phyloP scores from a whole-genome alignment of 2,888 invertebrate species.

The Apamea monoglypha region DNA sequence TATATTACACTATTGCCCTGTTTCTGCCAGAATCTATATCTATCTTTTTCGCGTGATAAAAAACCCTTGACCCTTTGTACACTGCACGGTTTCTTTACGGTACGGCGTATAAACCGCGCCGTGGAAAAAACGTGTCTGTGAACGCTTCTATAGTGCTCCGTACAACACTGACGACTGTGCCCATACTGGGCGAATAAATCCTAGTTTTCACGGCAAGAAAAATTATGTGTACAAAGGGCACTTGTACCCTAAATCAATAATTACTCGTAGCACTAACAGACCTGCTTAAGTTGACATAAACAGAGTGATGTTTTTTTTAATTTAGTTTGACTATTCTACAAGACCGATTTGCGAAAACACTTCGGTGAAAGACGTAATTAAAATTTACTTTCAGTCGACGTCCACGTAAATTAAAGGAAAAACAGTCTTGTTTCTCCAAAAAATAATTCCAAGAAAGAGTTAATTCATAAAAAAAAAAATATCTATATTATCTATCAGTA shows the following conservation, averaged over 20 bases:
- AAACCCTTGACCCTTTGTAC: too few species aligned
- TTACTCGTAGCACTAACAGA: neutral
- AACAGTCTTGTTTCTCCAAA: neutral
- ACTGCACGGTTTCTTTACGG: too few species aligned
- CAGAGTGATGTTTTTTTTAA: neutral
- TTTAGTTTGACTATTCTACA: neutral
- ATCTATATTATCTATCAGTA: neutral
- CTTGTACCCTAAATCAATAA: neutral
- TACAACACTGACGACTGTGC: too few species aligned
- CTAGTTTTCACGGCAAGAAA: too few species aligned
- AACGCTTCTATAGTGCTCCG: too few species aligned
- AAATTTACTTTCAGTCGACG: slow-evolving; percentile 5
- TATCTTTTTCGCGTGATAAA: neutral
- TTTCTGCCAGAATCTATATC: neutral
- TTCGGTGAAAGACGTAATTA: slow-evolving; percentile 3
- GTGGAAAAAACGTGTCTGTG: too few species aligned
- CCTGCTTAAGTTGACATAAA: neutral
- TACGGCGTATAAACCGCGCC: too few species aligned
- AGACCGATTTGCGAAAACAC: neutral
- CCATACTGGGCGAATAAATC: too few species aligned
- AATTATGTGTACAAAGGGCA: too few species aligned
- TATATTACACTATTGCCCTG: neutral
- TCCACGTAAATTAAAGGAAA: neutral
- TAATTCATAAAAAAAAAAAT: neutral
- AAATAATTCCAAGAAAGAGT: neutral